Percentiles rank a stretch among this genome's conserved stretches.
Conservation (phyloP, 2,797 vertebrate species). For the Sus cebifrons region DNA sequence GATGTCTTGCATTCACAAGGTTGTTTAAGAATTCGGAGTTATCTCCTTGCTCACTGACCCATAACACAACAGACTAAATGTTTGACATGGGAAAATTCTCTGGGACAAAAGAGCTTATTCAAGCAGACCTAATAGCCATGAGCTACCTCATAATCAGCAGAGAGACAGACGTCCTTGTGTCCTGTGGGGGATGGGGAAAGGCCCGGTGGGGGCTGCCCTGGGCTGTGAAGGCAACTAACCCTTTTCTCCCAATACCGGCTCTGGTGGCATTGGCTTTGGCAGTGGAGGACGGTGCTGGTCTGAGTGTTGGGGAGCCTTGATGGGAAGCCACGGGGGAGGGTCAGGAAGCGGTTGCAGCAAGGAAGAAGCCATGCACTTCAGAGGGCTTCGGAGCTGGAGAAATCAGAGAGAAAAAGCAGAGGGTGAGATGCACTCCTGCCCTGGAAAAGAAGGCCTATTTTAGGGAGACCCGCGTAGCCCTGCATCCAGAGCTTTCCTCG, state of each 20-base stretch:
- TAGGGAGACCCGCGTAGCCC: background rate
- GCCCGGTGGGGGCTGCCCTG: background rate
- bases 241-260: background rate
- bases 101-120: constrained; percentile 94
- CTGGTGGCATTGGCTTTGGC: background rate
- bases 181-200: constrained; percentile 66
- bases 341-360: background rate
- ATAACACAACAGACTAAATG: constrained; percentile 93
- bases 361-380: background rate
- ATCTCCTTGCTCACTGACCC: constrained; percentile 91
- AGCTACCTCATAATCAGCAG: constrained; percentile 93
- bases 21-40: constrained; percentile 87
- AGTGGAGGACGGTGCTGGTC: background rate
- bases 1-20: constrained; percentile 90
- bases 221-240: background rate
- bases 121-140: constrained; percentile 93
- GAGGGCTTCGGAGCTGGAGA: background rate
- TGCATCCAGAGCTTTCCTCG: background rate
- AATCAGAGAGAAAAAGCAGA: background rate
- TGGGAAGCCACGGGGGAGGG: background rate
- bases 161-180: constrained; percentile 88
- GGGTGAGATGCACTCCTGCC: fast-evolving
- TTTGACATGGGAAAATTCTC: constrained; percentile 95
- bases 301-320: background rate
- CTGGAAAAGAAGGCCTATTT: background rate